Base-by-base conservation (phyloP, 2,113 vertebrate genomes). In the Sinocyclocheilus anshuiensis region DNA sequence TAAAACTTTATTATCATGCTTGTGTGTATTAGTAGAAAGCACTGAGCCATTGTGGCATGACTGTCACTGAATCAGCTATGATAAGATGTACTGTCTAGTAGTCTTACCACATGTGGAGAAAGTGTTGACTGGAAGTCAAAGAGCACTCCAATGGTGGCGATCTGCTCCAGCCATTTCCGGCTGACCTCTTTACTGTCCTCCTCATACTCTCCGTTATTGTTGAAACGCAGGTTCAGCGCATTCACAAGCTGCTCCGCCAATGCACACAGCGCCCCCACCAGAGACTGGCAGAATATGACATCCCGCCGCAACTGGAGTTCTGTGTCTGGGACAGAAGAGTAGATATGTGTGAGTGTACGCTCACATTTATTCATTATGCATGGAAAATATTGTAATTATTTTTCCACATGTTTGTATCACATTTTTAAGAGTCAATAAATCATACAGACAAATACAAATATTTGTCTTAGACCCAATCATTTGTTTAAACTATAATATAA, bases 151-250 rank as follows among this genome's bases (percentile, higher is more conserved):
- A 97, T 98, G 91, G 93, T 95, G 0, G 97, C 95, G 83, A 98
- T 96, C 91, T 99, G 98, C 91, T 99, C 98, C 90, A 99, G 93
- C 98, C 98, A 99, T 91, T 99, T 99, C 90, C 95, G 96, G 94
- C 98, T 99, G 92, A 97, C 97, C 0, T 99, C 98, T 48, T 97
- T 96, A 94, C 97, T 94, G 91, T 96, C 97, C 78, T 99, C 97
- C 84, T 99, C 97, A 0, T 99, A 99, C 77, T 99, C 98, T 77
- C 97, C 97, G 0, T 96, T 97, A 87, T 99, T 99, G 94, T 99
- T 99, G 93, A 97, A 98, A 29, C 97, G 95, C 45, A 94, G 95
- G 88, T 96, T 96, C 71, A 99, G 94, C 1, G 98, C 98, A 0
- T 95, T 96, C 91, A 98, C 87, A 48, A 99, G 90, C 94, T 99